Evolutionary conservation across 2,888 invertebrate species (phyloP).

Genomic region (Synanthedon formicaeformis): DNA sequence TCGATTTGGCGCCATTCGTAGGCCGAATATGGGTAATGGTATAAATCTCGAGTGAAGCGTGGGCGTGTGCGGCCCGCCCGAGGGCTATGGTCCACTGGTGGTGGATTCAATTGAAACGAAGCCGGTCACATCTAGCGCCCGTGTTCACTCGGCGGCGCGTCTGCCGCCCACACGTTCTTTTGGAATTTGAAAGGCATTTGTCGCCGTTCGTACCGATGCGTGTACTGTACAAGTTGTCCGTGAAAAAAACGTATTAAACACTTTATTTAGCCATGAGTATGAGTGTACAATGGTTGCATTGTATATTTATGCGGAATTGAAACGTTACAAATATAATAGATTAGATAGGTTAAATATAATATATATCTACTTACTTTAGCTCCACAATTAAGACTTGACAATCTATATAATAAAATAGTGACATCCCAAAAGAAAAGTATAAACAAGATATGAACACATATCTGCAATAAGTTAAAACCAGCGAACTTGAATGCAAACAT

Average conservation of each 20-base stretch:
- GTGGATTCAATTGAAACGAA: slow-evolving; percentile 46
- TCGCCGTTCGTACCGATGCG: slow-evolving; percentile 39
- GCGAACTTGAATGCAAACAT: too few relatives aligned
- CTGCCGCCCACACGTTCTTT: slow-evolving; percentile 54
- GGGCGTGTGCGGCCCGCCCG: slow-evolving; percentile 39
- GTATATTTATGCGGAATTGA: slow-evolving; percentile 3
- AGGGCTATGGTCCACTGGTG: slow-evolving; percentile 18
- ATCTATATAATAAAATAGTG: too few relatives aligned
- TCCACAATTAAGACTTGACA: too few relatives aligned
- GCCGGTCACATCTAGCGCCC: slow-evolving; percentile 46
- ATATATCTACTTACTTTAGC: too few relatives aligned
- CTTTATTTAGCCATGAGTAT: slow-evolving; percentile 48
- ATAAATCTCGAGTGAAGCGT: slow-evolving; percentile 58
- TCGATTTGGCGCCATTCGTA: slow-evolving; percentile 66
- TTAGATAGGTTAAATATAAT: too few relatives aligned
- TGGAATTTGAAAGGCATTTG: slow-evolving; percentile 68
- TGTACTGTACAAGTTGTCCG: slow-evolving; percentile 41
- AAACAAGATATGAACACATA: too few relatives aligned
- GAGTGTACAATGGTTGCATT: slow-evolving; percentile 22
- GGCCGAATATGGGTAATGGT: slow-evolving; percentile 67
- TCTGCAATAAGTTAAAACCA: too few relatives aligned
- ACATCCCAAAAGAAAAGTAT: too few relatives aligned
- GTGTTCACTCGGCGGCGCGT: slow-evolving; percentile 32
- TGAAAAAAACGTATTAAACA: slow-evolving; percentile 29
- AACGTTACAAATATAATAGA: slow-evolving; percentile 3